Conservation (phyloP, 1,140 invertebrate genomes). For the Drosophila tsacasi region DNA sequence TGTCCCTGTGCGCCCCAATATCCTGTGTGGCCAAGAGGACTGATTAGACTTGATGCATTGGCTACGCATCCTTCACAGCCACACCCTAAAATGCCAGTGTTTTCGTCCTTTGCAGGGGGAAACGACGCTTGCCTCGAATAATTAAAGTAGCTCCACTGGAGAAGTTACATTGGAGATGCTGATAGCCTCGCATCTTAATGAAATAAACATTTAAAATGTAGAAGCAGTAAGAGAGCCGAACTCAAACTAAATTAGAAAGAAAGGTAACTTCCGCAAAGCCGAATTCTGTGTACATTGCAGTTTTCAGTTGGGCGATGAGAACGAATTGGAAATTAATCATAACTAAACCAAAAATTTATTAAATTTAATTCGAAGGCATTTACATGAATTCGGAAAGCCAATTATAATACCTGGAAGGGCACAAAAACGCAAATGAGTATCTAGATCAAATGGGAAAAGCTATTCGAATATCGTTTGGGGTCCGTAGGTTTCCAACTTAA, state of each 20-base stretch:
- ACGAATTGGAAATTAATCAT: no score
- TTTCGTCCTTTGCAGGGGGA: neutral
- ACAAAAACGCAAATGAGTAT: neutral
- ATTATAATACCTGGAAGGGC: no score
- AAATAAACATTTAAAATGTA: neutral
- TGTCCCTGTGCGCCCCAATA: neutral
- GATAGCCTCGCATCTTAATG: neutral
- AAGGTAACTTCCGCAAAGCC: neutral
- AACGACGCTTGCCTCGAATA: neutral
- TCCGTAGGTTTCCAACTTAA: no score
- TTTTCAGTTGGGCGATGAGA: no score
- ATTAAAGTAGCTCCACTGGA: neutral
- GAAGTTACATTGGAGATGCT: neutral
- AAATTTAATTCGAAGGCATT: no score
- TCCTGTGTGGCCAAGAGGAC: neutral
- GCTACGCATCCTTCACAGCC: slow-evolving; percentile 32
- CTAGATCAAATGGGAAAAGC: neutral
- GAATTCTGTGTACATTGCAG: neutral
- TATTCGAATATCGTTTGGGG: no score
- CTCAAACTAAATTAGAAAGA: neutral
- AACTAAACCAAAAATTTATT: no score
- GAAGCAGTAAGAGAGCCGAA: neutral
- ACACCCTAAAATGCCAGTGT: slow-evolving; percentile 37
- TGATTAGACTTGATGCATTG: slow-evolving; percentile 14
- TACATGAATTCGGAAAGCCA: no score